Evolutionary conservation across 2,797 vertebrate species (phyloP).

Genomic region (Cygnus olor): DNA sequence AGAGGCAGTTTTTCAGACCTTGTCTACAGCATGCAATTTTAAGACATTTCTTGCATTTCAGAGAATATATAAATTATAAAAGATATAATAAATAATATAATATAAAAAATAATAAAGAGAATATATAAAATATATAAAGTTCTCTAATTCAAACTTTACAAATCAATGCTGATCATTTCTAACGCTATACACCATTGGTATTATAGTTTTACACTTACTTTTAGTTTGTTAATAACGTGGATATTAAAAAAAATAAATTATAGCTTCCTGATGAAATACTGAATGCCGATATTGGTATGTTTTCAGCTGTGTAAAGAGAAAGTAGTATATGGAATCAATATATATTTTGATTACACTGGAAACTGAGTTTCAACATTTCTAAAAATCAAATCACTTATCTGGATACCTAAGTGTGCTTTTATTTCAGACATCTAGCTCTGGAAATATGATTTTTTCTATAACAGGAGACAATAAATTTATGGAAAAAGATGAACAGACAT

Average conservation of each 20-base stretch:
- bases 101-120: too few species aligned
- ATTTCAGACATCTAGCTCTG: neutral
- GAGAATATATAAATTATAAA: neutral
- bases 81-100: too few species aligned
- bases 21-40: slow-evolving; percentile 4
- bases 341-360: slow-evolving; percentile 29
- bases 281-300: neutral
- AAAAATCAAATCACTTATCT: slow-evolving; percentile 42
- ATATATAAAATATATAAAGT: neutral
- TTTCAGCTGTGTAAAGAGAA: slow-evolving; percentile 52
- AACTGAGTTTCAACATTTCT: slow-evolving; percentile 31
- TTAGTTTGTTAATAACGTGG: slow-evolving; percentile 43
- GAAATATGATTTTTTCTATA: neutral
- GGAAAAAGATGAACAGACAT: neutral
- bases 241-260: slow-evolving; percentile 32
- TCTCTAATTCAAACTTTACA: slow-evolving; percentile 45
- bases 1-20: neutral
- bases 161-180: slow-evolving; percentile 51
- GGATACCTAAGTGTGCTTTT: neutral
- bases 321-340: slow-evolving; percentile 36
- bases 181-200: neutral
- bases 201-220: slow-evolving; percentile 42
- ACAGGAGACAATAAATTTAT: neutral
- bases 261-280: slow-evolving; percentile 57
- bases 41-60: slow-evolving; percentile 34